Evolutionary conservation across 2,888 invertebrate species (phyloP).

Genomic region (Pemphredon lugubris): DNA sequence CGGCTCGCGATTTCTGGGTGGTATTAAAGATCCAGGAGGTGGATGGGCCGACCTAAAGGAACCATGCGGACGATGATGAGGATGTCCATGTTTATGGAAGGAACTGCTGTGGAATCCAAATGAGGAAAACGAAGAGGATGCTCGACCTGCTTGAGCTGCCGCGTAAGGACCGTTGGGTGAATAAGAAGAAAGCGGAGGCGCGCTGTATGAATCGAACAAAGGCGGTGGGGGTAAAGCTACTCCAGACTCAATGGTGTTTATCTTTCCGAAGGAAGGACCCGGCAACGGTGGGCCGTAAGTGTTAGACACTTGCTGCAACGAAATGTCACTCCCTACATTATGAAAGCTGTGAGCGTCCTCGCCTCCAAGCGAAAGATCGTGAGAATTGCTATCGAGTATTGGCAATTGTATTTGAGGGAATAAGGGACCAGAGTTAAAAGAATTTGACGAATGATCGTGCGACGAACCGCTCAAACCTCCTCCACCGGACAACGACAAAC

Average conservation of each 20-base stretch:
- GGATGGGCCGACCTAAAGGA: conserved; percentile 59
- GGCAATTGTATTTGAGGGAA: conserved; percentile 23
- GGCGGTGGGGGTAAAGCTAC: conserved; percentile 53
- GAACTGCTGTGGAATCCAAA: conserved; percentile 71
- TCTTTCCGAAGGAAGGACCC: conserved; percentile 77
- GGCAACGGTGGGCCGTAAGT: conserved; percentile 58
- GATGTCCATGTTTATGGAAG: conserved; percentile 75
- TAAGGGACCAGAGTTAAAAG: background rate
- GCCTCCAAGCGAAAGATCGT: conserved; percentile 34
- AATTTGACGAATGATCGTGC: conserved; percentile 26
- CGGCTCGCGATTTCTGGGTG: conserved; percentile 81
- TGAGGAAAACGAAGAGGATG: conserved; percentile 78
- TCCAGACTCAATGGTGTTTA: conserved; percentile 67
- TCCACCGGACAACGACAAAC: conserved; percentile 40
- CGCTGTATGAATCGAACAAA: conserved; percentile 66
- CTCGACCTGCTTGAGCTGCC: conserved; percentile 77
- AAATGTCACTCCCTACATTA: conserved; percentile 56
- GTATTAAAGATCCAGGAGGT: conserved; percentile 68
- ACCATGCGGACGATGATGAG: conserved; percentile 55
- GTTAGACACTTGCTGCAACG: conserved; percentile 63
- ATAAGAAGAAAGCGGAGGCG: conserved; percentile 73
- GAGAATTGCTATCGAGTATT: conserved; percentile 32
- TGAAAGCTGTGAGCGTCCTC: conserved; percentile 46
- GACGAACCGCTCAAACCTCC: conserved; percentile 27
- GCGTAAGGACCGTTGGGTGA: conserved; percentile 78